Evolutionary conservation across 2,797 vertebrate species (phyloP).

Genomic region (Chelmon rostratus): DNA sequence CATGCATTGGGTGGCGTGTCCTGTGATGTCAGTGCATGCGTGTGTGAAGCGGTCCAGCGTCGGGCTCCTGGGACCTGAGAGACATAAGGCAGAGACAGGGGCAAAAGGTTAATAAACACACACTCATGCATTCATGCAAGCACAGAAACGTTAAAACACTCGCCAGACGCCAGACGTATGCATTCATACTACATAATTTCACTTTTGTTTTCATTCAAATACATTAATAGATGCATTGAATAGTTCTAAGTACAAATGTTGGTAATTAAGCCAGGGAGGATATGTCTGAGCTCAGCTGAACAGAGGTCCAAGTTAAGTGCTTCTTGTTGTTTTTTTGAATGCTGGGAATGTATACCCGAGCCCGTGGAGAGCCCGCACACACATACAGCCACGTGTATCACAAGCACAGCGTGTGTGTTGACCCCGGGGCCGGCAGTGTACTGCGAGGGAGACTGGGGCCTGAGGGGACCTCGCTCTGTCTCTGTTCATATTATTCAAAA

Average conservation of each 20-base stretch:
- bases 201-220: slow-evolving; percentile 37
- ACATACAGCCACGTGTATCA: slow-evolving; percentile 41
- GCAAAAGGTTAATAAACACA: slow-evolving; percentile 79
- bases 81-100: slow-evolving; percentile 79
- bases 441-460: slow-evolving; percentile 28
- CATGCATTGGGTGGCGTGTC: slow-evolving; percentile 26
- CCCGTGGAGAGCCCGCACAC: slow-evolving; percentile 20
- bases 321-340: slow-evolving; percentile 32
- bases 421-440: slow-evolving; percentile 38
- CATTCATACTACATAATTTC: slow-evolving; percentile 38
- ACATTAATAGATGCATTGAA: slow-evolving; percentile 17
- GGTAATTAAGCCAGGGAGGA: slow-evolving; percentile 11
- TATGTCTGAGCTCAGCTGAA: slow-evolving; percentile 15
- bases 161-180: slow-evolving; percentile 46
- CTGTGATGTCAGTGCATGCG: slow-evolving; percentile 59
- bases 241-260: slow-evolving; percentile 1
- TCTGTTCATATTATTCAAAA: slow-evolving; percentile 74
- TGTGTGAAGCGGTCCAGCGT: slow-evolving; percentile 58
- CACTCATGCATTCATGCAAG: slow-evolving; percentile 26
- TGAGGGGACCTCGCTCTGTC: slow-evolving; percentile 59
- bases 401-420: slow-evolving; percentile 44
- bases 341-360: slow-evolving; percentile 16
- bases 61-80: slow-evolving; percentile 66
- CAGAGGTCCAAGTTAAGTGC: background rate
- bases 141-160: slow-evolving; percentile 48